Percentiles rank a stretch among this genome's conserved stretches.
These are phyloP conservation scores for Chaenocephalus aceratus DNA, from an alignment of 2,113 vertebrate genomes.

Conservation along the genomic window DNA sequence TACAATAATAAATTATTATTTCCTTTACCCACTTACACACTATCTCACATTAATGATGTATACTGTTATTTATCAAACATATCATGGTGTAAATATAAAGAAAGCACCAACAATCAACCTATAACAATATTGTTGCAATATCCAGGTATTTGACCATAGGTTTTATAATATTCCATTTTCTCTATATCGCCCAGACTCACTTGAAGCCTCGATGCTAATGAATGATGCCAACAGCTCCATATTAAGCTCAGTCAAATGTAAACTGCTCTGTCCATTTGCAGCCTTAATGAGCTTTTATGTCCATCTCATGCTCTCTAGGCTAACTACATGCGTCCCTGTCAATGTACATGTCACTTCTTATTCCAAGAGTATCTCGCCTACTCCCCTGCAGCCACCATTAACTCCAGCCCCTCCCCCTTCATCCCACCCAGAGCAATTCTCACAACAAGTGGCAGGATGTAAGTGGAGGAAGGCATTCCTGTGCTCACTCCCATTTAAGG, in stretches of 20 bases:
- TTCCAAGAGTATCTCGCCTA: not conserved
- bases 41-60: too few relatives aligned
- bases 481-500: constrained; percentile 37
- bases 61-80: too few relatives aligned
- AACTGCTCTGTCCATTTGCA: not conserved
- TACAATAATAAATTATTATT: too few relatives aligned
- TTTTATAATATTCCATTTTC: too few relatives aligned
- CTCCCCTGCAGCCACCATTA: constrained; percentile 35
- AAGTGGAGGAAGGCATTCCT: constrained; percentile 37
- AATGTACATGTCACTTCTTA: constrained; percentile 21
- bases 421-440: constrained; percentile 40
- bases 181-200: not conserved
- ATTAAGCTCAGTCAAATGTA: not conserved
- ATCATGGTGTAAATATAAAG: too few relatives aligned
- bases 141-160: too few relatives aligned
- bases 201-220: not conserved
- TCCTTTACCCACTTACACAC: too few relatives aligned
- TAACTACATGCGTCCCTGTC: constrained; percentile 7
- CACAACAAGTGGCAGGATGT: constrained; percentile 33
- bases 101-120: too few relatives aligned
- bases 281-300: constrained; percentile 20
- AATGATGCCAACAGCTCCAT: not conserved
- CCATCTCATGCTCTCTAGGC: not conserved
- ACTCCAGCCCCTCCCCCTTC: not conserved
- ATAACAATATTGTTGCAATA: not conserved